Evolutionary conservation across 2,797 vertebrate genomes (phyloP), one percentile per base, ranked within the genome.

Genomic region (Pteronotus mesoamericanus): DNA sequence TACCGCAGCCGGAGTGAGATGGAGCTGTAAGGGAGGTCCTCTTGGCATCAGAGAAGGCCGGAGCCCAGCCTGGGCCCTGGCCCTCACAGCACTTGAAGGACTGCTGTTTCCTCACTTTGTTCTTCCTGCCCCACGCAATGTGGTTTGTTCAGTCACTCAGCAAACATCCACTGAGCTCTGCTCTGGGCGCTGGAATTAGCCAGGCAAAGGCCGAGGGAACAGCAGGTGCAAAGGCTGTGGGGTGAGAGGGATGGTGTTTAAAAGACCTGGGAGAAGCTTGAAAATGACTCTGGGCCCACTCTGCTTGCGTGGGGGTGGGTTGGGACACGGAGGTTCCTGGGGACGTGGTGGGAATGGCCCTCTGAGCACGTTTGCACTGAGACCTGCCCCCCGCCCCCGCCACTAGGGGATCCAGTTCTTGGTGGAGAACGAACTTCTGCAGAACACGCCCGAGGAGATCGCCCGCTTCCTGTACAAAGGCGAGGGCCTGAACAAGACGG

Each of bases 381-480:
- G 34, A 68, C 59, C 53, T 6, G 0, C 19, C 53, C 3, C 34
- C 37, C 32, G 11, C 22, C 83, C n/a, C n/a, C n/a, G n/a, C n/a
- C 29, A 42, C 78, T 94, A 99, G 99, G 99, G 99, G 9, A 99
- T 99, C 85, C 98, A 99, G 85, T 99, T 99, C 97, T 98, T 99
- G 93, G 99, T 99, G 97, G 99, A 99, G 95, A 99, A 99, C 0
- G 99, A 99, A 96, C 98, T 99, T 89, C 98, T 99, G 53, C 98
- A 99, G 97, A 99, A 99, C 98, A 99, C 99, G 29, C 75, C 98
- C 0, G 99, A 99, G 96, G 99, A 99, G 93, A 99, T 99, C 0
- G 98, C 99, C 85, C 99, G 99, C 96, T 99, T 99, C 97, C 98
- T 99, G 29, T 99, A 99, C 98, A 99, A 99, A 98, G 99, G 99